Conservation (phyloP, 2,888 invertebrate genomes). For the Agrotis segetum region DNA sequence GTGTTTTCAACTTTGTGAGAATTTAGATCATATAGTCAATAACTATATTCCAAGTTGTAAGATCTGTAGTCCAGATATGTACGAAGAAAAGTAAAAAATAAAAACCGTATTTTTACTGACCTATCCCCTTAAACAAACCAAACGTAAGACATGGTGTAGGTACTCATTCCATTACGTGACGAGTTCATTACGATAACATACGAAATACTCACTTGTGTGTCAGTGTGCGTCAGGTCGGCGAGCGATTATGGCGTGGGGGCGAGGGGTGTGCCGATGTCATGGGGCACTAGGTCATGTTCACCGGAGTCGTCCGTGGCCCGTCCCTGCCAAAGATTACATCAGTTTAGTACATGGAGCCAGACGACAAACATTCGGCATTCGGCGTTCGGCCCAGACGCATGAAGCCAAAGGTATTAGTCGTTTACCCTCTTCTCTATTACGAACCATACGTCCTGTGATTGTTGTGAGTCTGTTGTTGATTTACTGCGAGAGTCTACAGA, state of each 20-base stretch:
- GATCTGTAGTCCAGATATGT: too few species aligned
- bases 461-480: constrained; percentile 22
- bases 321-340: constrained; percentile 74
- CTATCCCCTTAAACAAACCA: constrained; percentile 29
- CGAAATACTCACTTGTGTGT: constrained; percentile 76
- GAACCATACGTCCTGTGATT: constrained; percentile 27
- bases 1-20: too few species aligned
- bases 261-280: constrained; percentile 85
- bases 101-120: too few species aligned
- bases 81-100: too few species aligned
- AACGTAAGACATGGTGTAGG: constrained; percentile 22
- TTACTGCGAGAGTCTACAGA: constrained; percentile 4
- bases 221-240: constrained; percentile 82
- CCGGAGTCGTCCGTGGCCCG: constrained; percentile 74
- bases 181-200: constrained; percentile 37
- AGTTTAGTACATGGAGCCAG: constrained; percentile 51
- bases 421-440: constrained; percentile 35
- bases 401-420: constrained; percentile 9
- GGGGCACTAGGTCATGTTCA: constrained; percentile 89
- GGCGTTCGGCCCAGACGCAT: constrained; percentile 13
- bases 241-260: constrained; percentile 75
- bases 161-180: constrained; percentile 24
- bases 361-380: constrained; percentile 42
- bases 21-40: too few species aligned
- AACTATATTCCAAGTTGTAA: too few species aligned